Base-by-base conservation (phyloP, 2,888 invertebrate genomes). In the Drosophila imparisetae region DNA sequence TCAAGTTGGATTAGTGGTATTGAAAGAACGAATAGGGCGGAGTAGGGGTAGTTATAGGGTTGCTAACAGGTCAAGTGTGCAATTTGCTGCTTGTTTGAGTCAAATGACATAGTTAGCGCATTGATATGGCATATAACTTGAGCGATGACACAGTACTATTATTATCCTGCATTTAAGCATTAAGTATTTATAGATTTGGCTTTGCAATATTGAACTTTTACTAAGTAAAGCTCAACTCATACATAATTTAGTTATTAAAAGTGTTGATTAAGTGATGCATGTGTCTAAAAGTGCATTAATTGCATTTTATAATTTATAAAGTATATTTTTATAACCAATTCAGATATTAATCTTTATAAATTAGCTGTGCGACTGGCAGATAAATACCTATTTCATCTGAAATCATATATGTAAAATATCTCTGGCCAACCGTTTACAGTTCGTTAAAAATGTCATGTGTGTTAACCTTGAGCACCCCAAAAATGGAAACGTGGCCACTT, bases 81-180 rank as follows among this genome's bases (percentile, higher is more conserved):
- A 74, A 77, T 72, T 80, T 74, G 69, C 69, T 54, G 72, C 66
- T 74, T 67, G 68, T 69, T 80, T 76, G 68, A 67, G 64, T 52
- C 66, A 48, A 68, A 79, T 71, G 68, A 75, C 75, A 65, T 59
- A 68, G 71, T 78, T 69, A 66, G 75, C 57, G 66, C 38, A 62
- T 62, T 58, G 61, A 78, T 78, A 78, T 65, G 58, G 60, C 58
- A 74, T 70, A 70, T 66, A 45, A 32, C 52, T 59, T 53, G n/a
- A 21, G 53, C 45, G 45, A 24, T 42, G 53, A 40, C 48, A 48
- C 34, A 30, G 32, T 42, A 53, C 63, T 36, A 55, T 59, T 63
- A 62, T 75, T 70, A 54, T 50, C 18, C 42, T 32, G 55, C 50
- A 48, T n/a, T 42, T n/a, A n/a, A n/a, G n/a, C n/a, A 64, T 68